Base-by-base conservation (phyloP, 2,888 invertebrate genomes). In the Atrina japonica region DNA sequence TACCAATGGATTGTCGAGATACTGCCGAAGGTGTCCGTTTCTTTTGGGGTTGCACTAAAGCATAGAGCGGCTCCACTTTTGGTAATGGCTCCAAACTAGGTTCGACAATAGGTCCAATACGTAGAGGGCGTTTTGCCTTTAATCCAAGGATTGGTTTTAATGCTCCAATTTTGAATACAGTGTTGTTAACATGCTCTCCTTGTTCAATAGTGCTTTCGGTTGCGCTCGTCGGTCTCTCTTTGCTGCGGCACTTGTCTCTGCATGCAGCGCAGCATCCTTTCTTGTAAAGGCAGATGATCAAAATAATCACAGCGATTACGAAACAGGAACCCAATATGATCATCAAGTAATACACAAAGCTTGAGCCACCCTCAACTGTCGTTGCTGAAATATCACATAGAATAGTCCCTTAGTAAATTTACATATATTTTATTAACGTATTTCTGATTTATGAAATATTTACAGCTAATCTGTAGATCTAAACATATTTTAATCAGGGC, bases 61-160 rank as follows among this genome's bases (percentile, higher is more conserved):
- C 64, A 64, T 72, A 72, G n/a, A 72, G 25, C 5, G 71, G 67
- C 30, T 72, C 71, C 1, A 72, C 71, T 45, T 72, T 72, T 18
- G 71, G 71, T 7, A 72, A 45, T 7, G 64, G 61, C 7, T 63
- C 63, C 11, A 72, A 41, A 47, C 45, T 61, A 6, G 71, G 63
- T 27, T 72, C 71, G 5, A 72, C 71, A 11, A 72, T 63, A 7
- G 71, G 71, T 23, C 71, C 71, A 41, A 66, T 29, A 7, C 58
- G 58, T 35, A 69, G 53, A 9, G 69, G 69, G 49, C 64, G 45
- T 30, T 69, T 69, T 5, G 63, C 50, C 23, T 64, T 58, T 21
- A 64, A 63, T 9, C 49, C 47, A 14, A 52, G 45, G 41, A 68
- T 55, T 43, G 69, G 69, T 30, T 64, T 55, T 40, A 64, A 43